Evolutionary conservation across 1,140 invertebrate genomes (phyloP).

Genomic region (Metopolophium dirhodum): DNA sequence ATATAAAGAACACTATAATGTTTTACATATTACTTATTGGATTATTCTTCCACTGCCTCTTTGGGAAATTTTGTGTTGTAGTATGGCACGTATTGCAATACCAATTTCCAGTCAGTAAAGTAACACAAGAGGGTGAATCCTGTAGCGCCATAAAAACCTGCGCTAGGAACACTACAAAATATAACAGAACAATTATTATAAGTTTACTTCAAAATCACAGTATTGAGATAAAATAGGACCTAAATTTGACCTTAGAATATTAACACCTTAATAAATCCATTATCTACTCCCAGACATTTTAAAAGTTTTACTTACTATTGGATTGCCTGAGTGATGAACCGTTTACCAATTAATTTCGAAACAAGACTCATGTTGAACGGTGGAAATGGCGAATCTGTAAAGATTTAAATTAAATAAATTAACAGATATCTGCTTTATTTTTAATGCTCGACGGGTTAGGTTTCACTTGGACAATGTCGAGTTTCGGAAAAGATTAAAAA

Average conservation of each 20-base stretch:
- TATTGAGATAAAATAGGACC: not conserved
- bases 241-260: not conserved
- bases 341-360: conserved; percentile 49
- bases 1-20: conserved; percentile 14
- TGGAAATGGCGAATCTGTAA: not conserved
- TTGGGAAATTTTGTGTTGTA: conserved; percentile 74
- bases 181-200: not conserved
- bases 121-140: conserved; percentile 69
- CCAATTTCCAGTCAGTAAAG: conserved; percentile 78
- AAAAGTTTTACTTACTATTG: conserved; percentile 31
- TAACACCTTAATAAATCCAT: not conserved
- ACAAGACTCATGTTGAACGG: conserved; percentile 30
- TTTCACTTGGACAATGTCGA: not conserved
- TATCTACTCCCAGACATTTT: no score
- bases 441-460: not conserved
- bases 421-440: not conserved
- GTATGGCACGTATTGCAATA: conserved; percentile 75
- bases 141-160: conserved; percentile 69
- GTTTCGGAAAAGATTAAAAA: not conserved
- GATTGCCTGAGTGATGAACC: not conserved
- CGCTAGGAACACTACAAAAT: conserved; percentile 68
- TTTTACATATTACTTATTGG: not conserved
- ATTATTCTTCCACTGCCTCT: conserved; percentile 45
- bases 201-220: not conserved
- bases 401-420: not conserved